Evolutionary conservation across 2,888 invertebrate genomes (phyloP).

Genomic region (Eurytoma adleriae): DNA sequence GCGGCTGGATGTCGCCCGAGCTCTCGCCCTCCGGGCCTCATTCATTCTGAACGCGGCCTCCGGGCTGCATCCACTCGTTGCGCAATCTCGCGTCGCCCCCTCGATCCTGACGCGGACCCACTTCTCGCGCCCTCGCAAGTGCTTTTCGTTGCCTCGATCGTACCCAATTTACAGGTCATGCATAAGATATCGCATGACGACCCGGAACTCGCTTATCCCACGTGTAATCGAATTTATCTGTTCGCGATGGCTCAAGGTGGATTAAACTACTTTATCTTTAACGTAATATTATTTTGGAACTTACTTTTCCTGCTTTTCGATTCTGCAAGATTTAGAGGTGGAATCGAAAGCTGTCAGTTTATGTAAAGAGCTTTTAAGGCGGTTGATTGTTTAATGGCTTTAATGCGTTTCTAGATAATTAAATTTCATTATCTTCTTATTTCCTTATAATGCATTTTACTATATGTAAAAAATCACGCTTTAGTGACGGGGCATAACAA

Average conservation of each 20-base stretch:
- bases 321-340: too few species aligned
- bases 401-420: too few species aligned
- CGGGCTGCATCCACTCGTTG: slow-evolving; percentile 44
- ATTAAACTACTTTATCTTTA: background rate
- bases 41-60: slow-evolving; percentile 62
- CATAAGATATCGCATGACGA: slow-evolving; percentile 5
- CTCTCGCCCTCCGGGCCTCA: slow-evolving; percentile 54
- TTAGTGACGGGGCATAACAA: too few species aligned
- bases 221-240: slow-evolving; percentile 15
- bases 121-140: slow-evolving; percentile 2
- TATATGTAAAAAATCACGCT: too few species aligned
- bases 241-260: background rate
- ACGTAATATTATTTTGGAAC: too few species aligned
- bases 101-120: too few species aligned
- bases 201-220: background rate
- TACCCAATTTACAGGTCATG: slow-evolving; percentile 18
- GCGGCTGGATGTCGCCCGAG: slow-evolving; percentile 54
- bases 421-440: too few species aligned
- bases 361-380: too few species aligned
- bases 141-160: slow-evolving; percentile 19
- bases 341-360: too few species aligned
- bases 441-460: too few species aligned
- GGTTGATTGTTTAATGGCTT: too few species aligned
- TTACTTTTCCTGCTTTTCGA: too few species aligned
- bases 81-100: background rate